These are phyloP conservation scores for Montipora sp. DNA, from an alignment of 64 coral and sea anemone genomes.

Conservation along the genomic window DNA sequence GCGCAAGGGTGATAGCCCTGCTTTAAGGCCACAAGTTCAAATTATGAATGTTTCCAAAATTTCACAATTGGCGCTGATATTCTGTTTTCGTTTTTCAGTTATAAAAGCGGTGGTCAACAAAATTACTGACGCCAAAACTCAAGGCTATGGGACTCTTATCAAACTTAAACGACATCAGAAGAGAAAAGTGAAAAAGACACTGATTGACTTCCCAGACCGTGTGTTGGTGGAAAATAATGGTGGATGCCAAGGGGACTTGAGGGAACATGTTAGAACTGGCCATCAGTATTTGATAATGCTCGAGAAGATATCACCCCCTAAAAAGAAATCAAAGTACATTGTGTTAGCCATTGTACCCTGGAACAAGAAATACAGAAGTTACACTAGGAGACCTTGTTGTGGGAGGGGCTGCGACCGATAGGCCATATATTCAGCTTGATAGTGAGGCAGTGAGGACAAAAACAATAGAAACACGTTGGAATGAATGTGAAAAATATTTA, in stretches of 20 bases:
- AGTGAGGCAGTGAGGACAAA: too few species aligned
- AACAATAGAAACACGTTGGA: too few species aligned
- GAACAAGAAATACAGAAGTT: neutral
- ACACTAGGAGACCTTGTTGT: neutral
- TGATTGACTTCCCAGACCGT: neutral
- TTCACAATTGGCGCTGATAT: neutral
- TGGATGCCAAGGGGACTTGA: neutral
- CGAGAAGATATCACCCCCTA: neutral
- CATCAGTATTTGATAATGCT: conserved; percentile 1
- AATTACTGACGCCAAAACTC: neutral
- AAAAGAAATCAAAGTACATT: conserved; percentile 30
- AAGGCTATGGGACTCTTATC: neutral
- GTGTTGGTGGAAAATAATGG: neutral
- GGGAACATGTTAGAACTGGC: neutral
- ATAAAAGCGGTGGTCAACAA: neutral
- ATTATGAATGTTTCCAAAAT: neutral
- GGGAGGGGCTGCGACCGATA: too few species aligned
- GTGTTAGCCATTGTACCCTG: conserved; percentile 3
- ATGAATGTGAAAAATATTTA: too few species aligned
- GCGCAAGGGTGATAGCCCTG: too few species aligned
- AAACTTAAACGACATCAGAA: neutral
- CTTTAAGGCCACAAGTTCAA: too few species aligned
- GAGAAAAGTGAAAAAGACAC: neutral
- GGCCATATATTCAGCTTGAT: too few species aligned
- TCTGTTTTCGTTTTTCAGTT: neutral